phyloP scores from a whole-genome alignment of 2,888 invertebrate species.

The Macrophya alboannulata region DNA sequence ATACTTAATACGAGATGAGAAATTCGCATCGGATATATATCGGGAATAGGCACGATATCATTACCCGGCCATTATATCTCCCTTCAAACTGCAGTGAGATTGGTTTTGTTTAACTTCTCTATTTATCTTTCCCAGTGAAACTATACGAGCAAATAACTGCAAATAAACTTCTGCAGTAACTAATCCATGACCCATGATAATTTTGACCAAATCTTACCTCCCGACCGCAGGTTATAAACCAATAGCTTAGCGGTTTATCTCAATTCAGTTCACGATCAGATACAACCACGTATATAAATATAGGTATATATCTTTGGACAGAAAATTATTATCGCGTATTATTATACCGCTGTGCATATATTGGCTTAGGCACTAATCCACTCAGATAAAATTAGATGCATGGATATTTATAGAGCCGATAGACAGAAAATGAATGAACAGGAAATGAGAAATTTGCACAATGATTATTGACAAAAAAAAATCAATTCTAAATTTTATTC shows the following conservation, averaged over 20 bases:
- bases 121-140: neutral
- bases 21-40: neutral
- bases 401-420: neutral
- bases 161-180: constrained; percentile 2
- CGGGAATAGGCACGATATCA: neutral
- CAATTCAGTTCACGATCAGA: constrained; percentile 16
- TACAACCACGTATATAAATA: neutral
- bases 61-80: constrained; percentile 1
- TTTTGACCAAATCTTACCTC: neutral
- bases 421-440: neutral
- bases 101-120: neutral
- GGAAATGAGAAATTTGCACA: neutral
- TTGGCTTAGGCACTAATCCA: constrained; percentile 12
- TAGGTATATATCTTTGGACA: neutral
- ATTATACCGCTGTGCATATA: neutral
- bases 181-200: constrained; percentile 27
- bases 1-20: neutral
- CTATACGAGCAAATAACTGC: neutral
- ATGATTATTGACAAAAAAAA: neutral
- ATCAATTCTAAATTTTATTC: neutral
- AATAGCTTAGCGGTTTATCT: constrained; percentile 49
- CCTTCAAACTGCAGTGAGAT: neutral
- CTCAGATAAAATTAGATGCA: neutral
- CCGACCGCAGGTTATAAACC: constrained; percentile 47
- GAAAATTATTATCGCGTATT: neutral